phyloP scores from a whole-genome alignment of 1,140 invertebrate species.

The Dolichoris vasculosae region DNA sequence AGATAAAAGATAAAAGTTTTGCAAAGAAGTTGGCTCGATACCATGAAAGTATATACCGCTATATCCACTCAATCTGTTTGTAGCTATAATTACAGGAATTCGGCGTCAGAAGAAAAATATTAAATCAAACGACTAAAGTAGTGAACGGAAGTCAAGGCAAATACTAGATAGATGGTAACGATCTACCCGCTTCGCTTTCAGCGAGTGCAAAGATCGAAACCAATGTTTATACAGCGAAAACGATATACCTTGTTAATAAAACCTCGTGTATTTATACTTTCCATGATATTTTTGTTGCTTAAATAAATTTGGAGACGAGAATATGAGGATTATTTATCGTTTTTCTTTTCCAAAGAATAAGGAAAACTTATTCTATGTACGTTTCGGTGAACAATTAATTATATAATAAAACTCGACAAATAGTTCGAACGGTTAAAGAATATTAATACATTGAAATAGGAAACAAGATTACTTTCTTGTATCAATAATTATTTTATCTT shows the following conservation, averaged over 20 bases:
- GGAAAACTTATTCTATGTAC: not conserved
- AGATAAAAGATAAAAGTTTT: no score
- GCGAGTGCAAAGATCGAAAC: not conserved
- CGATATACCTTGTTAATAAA: slow-evolving; percentile 18
- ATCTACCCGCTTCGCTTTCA: slow-evolving; percentile 56
- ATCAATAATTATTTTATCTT: no score
- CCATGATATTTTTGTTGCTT: not conserved
- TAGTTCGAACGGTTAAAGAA: no score
- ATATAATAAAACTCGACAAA: no score
- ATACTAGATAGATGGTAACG: slow-evolving; percentile 66
- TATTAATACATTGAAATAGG: no score
- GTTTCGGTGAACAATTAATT: not conserved
- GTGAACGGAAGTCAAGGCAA: slow-evolving; percentile 64
- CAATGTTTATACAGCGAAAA: slow-evolving; percentile 13
- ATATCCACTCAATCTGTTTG: slow-evolving; percentile 57
- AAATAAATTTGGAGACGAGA: not conserved
- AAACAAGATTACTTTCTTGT: no score
- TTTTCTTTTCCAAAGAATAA: not conserved
- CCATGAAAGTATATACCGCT: slow-evolving; percentile 7
- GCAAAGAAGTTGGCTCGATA: not conserved
- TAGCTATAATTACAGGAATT: slow-evolving; percentile 64
- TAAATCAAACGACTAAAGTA: slow-evolving; percentile 65
- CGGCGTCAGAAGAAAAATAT: slow-evolving; percentile 68
- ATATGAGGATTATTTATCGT: not conserved
- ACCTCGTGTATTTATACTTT: not conserved